phyloP scores from a whole-genome alignment of 2,797 vertebrate species.

The Eidolon dupreanum region DNA sequence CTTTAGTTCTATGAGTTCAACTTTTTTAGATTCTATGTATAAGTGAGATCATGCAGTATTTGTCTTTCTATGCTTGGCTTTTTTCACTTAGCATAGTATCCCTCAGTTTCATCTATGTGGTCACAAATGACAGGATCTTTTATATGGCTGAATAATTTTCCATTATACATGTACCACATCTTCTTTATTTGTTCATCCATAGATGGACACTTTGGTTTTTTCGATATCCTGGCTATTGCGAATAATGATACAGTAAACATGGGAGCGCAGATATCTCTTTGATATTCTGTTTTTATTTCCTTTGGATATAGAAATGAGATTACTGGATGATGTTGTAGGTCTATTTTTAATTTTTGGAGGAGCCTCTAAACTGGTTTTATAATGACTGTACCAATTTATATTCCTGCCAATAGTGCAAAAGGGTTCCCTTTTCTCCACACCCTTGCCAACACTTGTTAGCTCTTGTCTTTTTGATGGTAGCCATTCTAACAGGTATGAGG shows the following conservation, averaged over 20 bases:
- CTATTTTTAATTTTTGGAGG: background rate
- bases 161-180: background rate
- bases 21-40: background rate
- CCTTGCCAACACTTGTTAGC: background rate
- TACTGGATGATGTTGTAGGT: background rate
- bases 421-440: background rate
- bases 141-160: background rate
- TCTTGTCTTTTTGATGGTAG: background rate
- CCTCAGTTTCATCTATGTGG: background rate
- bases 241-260: background rate
- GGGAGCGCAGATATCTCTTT: background rate
- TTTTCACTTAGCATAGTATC: background rate
- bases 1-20: background rate
- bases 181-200: background rate
- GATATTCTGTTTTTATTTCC: background rate
- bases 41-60: background rate
- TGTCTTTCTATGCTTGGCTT: background rate
- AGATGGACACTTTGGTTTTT: background rate
- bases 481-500: background rate
- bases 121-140: background rate
- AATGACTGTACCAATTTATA: background rate
- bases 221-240: background rate
- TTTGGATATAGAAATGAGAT: background rate
- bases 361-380: background rate
- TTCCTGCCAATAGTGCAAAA: background rate